Base-by-base conservation (phyloP, 1,140 invertebrate species). In the Bombus waltoni region DNA sequence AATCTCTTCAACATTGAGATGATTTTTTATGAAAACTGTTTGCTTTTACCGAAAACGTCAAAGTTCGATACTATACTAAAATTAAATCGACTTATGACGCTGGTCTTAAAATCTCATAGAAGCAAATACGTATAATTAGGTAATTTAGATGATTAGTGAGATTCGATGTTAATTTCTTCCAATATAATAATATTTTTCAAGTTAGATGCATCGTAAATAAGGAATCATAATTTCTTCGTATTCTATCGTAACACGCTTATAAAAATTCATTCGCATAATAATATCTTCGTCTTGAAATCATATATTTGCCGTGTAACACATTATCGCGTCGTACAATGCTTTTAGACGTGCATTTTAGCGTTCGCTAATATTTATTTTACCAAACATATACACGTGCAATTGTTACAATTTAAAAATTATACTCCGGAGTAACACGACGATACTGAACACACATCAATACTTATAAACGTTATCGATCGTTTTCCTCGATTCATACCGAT, bases 401-500 rank as follows among this genome's bases (percentile, higher is more conserved):
- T 13, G 11, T 38, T 25, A 66, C 8, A 75, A 82, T 82, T 74
- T 75, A 28, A 59, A 66, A 38, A n/a, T 6, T 38, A 9, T 8
- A 22, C 13, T 35, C 53, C 28, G 22, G 15, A 38, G 35, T 53
- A 71, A n/a, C 13, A 6, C 1, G 10, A 5, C 13, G 3, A n/a
- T 1, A 6, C 2, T 2, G 25, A 18, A 0, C 25, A 11, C 38
- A n/a, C 22, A 32, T 42, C 62, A 77, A 32, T 42, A 42, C 10
- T 85, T 85, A 15, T 62, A 38, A 8, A 80, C 9, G 66, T 35
- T 72, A 10, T 53, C 25, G 2, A 71, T 22, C 10, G 38, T 59
- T 5, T 90, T 89, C 6, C 1, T 71, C 13, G 38, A 38, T 22
- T 71, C 66, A 1, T 78, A 66, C 53, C 70, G 47, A 86, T 72